Conservation (phyloP, 2,888 invertebrate species). For the Auanema freiburgensis region DNA sequence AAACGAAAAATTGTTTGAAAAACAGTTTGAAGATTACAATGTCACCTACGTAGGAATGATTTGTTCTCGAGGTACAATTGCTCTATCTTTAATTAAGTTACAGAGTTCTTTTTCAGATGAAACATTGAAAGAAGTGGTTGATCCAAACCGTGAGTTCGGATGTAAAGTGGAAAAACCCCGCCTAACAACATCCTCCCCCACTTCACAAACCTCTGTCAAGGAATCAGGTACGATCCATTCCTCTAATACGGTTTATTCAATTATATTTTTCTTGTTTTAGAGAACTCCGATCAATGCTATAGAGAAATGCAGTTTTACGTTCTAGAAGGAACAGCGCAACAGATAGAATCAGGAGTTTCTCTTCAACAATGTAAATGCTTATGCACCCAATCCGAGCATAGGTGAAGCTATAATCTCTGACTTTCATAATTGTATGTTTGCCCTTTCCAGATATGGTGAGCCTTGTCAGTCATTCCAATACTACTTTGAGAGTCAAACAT, state of each 20-base stretch:
- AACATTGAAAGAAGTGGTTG: no score
- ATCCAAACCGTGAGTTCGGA: no score
- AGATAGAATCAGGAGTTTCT: conserved; percentile 52
- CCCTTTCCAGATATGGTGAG: conserved; percentile 44
- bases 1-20: conserved; percentile 32
- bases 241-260: neutral
- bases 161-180: neutral
- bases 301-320: conserved; percentile 58
- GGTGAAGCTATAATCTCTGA: conserved; percentile 1
- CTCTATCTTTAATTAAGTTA: neutral
- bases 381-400: conserved; percentile 19
- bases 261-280: conserved; percentile 7
- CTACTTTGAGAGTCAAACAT: conserved; percentile 60
- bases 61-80: conserved; percentile 32
- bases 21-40: conserved; percentile 35
- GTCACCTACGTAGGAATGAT: conserved; percentile 53
- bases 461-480: conserved; percentile 60
- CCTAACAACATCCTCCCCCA: no score
- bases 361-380: conserved; percentile 27
- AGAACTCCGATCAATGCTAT: conserved; percentile 54
- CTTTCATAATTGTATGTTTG: neutral
- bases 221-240: conserved; percentile 5
- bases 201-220: neutral
- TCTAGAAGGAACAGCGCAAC: conserved; percentile 58
- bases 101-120: neutral